These are phyloP conservation scores for Hyles vespertilio DNA, from an alignment of 1,140 invertebrate species.

Conservation along the genomic window DNA sequence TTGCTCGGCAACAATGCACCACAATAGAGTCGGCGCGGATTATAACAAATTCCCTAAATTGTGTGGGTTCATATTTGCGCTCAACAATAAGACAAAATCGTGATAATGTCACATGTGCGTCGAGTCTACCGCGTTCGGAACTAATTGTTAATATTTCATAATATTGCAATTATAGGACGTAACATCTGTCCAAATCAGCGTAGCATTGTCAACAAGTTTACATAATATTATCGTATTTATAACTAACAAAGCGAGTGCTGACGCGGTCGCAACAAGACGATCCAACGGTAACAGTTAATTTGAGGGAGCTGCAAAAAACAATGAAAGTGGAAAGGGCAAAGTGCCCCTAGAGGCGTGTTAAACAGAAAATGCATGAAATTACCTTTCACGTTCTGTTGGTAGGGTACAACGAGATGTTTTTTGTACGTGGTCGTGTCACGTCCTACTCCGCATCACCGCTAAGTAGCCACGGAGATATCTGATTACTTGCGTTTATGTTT, in stretches of 20 bases:
- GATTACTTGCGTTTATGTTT: too few relatives aligned
- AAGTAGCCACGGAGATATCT: too few relatives aligned
- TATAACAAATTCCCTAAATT: constrained; percentile 72
- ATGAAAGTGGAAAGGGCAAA: constrained; percentile 62
- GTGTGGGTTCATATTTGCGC: constrained; percentile 69
- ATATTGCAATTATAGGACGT: constrained; percentile 54
- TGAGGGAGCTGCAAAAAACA: constrained; percentile 39
- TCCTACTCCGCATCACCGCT: too few relatives aligned
- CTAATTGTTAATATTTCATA: constrained; percentile 72
- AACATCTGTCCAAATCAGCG: constrained; percentile 55
- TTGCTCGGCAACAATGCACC: constrained; percentile 43
- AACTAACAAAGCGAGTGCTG: not conserved
- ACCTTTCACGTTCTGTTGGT: constrained; percentile 64
- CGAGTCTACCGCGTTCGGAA: constrained; percentile 65
- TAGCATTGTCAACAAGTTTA: not conserved
- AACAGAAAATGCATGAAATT: constrained; percentile 72
- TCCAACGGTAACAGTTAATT: constrained; percentile 18
- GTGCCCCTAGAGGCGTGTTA: constrained; percentile 56
- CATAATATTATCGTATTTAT: not conserved
- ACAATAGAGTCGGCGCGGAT: constrained; percentile 65
- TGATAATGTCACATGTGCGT: constrained; percentile 71
- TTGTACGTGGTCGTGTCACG: constrained; percentile 46
- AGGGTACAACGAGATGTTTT: constrained; percentile 61
- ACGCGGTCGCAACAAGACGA: constrained; percentile 12
- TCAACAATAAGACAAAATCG: constrained; percentile 71